phyloP scores from a whole-genome alignment of 2,797 vertebrate genomes.

The Glyptemys insculpta region DNA sequence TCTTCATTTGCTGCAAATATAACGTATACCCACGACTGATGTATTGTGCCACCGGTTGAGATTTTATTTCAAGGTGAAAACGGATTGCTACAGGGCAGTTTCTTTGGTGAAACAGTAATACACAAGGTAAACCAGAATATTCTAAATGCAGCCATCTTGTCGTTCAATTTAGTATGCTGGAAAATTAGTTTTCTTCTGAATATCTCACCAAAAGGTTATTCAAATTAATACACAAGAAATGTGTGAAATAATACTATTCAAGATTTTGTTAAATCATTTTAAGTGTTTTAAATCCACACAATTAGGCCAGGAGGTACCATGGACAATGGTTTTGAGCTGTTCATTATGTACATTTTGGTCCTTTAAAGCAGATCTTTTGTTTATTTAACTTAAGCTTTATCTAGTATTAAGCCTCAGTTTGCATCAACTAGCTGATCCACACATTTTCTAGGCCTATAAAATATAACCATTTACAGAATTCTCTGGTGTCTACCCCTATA shows the following conservation, averaged over 20 bases:
- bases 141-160: background rate
- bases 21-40: accelerated
- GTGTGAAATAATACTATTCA: background rate
- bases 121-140: background rate
- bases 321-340: background rate
- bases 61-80: background rate
- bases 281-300: background rate
- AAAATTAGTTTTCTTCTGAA: background rate
- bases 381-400: background rate
- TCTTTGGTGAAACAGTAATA: background rate
- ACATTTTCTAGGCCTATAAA: background rate
- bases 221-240: background rate
- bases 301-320: background rate
- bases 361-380: background rate
- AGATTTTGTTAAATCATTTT: no score
- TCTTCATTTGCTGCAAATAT: background rate
- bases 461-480: accelerated
- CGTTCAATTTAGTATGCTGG: background rate
- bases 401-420: background rate
- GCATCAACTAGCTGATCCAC: background rate
- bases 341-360: background rate
- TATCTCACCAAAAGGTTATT: background rate
- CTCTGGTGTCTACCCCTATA: background rate
- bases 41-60: background rate
- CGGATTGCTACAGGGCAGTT: background rate